Percentiles rank a stretch among this genome's conserved stretches.
Conservation (phyloP, 2,888 invertebrate genomes). For the Balanococcus diminutus region DNA sequence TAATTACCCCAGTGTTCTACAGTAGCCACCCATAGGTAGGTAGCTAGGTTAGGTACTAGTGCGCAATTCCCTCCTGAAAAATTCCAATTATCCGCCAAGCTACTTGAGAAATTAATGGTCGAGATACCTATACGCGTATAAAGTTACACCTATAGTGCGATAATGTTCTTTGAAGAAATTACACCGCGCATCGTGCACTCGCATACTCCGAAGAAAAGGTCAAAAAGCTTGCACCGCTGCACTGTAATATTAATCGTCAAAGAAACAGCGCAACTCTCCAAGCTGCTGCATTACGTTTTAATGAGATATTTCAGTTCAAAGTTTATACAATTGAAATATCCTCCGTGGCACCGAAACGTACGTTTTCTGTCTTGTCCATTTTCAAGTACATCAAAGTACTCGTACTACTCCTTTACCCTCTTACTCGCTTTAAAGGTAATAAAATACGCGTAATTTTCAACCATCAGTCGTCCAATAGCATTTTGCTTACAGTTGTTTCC, state of each 20-base stretch:
- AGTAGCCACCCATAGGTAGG: too few species aligned
- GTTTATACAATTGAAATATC: slow-evolving; percentile 25
- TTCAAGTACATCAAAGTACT: neutral
- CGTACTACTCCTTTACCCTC: neutral
- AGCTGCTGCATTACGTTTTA: slow-evolving; percentile 16
- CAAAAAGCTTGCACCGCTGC: neutral
- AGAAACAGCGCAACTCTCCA: neutral
- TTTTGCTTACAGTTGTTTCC: neutral
- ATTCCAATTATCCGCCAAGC: neutral
- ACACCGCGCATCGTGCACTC: neutral
- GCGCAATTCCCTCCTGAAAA: neutral
- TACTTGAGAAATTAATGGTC: neutral
- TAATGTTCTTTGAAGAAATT: neutral
- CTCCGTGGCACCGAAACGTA: neutral
- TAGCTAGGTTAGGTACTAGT: too few species aligned
- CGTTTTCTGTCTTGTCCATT: neutral
- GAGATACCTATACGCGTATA: neutral
- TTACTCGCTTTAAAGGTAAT: neutral
- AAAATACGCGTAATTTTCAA: neutral
- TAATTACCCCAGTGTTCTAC: too few species aligned
- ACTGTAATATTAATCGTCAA: neutral
- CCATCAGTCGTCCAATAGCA: neutral
- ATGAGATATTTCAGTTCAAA: slow-evolving; percentile 27
- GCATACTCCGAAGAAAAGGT: neutral
- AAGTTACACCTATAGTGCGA: neutral